Evolutionary conservation across 2,797 vertebrate genomes (phyloP), one percentile per base, ranked within the genome.

Genomic region (Amazona finschi): DNA sequence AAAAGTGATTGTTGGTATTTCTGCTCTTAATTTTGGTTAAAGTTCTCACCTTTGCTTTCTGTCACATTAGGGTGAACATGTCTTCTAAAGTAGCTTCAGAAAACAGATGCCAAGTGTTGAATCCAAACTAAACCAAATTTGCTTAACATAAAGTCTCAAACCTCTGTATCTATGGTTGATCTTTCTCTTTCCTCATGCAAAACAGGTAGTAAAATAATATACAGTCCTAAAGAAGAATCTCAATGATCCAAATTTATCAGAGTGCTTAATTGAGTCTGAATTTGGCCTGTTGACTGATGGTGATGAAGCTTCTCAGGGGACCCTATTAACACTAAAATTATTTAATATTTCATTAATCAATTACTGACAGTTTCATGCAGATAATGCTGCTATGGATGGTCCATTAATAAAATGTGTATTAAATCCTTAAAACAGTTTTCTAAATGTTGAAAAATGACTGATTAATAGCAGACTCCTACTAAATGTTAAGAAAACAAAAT

Each of bases 261-360:
- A 93, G 85, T 95, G 62, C 85, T 92, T 96, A 97, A 96, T n/a
- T 95, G 87, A 87, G 74, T 82, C 94, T 86, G 73, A 86, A 71
- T 90, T 76, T 97, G 87, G 61, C 86, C 72, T 97, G 79, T 93
- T 95, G 94, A 91, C 89, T 89, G 85, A 78, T 92, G 90, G 90
- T 94, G 96, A 90, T 77, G 84, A 81, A 53, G 66, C 80, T 75
- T 95, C 86, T 94, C 65, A 77, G 96, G 91, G 87, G 76, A 49
- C 52, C 74, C 77, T 94, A 93, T 95, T 97, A 97, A 91, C 89
- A 90, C 87, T 91, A 70, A 97, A 96, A 97, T 97, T 96, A 92
- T 97, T 96, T 96, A 75, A 91, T 94, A 96, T 96, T 97, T 97
- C 95, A 94, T 97, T 97, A 97, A 97, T 97, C 92, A 97, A 93